A percentile compares a stretch with the other conserved stretches of the same genome.
phyloP scores from a whole-genome alignment of 2,113 vertebrate genomes.

The Lepisosteus osseus region DNA sequence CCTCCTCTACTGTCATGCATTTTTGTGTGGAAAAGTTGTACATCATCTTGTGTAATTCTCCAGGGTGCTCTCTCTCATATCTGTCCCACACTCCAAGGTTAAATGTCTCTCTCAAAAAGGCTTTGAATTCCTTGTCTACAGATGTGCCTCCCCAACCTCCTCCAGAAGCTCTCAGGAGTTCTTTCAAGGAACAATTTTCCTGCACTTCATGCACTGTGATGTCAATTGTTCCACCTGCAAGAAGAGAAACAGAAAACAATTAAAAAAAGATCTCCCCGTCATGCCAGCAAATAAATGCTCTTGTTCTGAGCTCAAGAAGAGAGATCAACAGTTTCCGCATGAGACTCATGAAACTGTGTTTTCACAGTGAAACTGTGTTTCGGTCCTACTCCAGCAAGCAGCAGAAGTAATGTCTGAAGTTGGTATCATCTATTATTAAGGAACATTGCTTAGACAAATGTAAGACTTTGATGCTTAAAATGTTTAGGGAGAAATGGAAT shows the following conservation, averaged over 20 bases:
- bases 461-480: too few relatives aligned
- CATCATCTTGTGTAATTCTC: slow-evolving; percentile 32
- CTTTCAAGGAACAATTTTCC: slow-evolving; percentile 33
- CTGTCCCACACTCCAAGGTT: slow-evolving; percentile 19
- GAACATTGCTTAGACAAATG: too few relatives aligned
- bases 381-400: too few relatives aligned
- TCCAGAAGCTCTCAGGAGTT: slow-evolving; percentile 43
- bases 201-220: slow-evolving; percentile 51
- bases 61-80: slow-evolving; percentile 10
- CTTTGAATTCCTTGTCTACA: slow-evolving; percentile 39
- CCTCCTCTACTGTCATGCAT: background rate
- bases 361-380: too few relatives aligned
- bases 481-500: too few relatives aligned
- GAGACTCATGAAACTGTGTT: too few relatives aligned
- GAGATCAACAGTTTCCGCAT: too few relatives aligned
- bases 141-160: slow-evolving; percentile 43
- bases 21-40: slow-evolving; percentile 16
- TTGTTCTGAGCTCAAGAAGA: too few relatives aligned
- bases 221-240: slow-evolving; percentile 37
- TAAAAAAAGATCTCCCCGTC: too few relatives aligned
- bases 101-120: slow-evolving; percentile 39
- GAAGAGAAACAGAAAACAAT: background rate
- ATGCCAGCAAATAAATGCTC: too few relatives aligned
- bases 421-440: too few relatives aligned
- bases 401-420: too few relatives aligned